Percentiles rank a stretch among this genome's conserved stretches.
Conservation (phyloP, 2,888 invertebrate genomes). For the Abrostola tripartita region DNA sequence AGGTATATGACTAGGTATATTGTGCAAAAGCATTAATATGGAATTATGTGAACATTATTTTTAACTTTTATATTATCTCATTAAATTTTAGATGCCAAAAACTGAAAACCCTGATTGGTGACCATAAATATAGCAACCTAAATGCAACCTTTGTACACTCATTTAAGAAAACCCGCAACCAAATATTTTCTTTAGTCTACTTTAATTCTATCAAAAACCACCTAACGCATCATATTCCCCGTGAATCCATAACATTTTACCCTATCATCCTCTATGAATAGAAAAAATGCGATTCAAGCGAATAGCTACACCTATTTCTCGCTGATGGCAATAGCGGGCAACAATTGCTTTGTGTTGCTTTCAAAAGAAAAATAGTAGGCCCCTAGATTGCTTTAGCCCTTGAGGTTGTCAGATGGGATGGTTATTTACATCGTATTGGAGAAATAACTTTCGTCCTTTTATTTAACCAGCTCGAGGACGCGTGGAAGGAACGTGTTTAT, state of each 20-base stretch:
- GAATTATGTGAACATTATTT: no score
- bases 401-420: slow-evolving; percentile 74
- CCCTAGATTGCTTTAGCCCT: slow-evolving; percentile 80
- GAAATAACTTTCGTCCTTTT: slow-evolving; percentile 68
- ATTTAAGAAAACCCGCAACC: background rate
- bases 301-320: slow-evolving; percentile 70
- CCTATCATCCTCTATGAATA: slow-evolving; percentile 59
- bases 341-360: slow-evolving; percentile 80
- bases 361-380: slow-evolving; percentile 77
- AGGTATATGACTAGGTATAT: no score
- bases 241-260: slow-evolving; percentile 40
- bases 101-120: no score
- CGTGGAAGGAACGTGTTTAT: slow-evolving; percentile 60
- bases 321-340: slow-evolving; percentile 75
- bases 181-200: background rate
- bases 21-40: no score
- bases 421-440: slow-evolving; percentile 78
- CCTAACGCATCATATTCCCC: slow-evolving; percentile 22
- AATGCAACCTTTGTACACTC: no score
- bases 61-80: no score
- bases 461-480: slow-evolving; percentile 62
- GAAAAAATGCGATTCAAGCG: slow-evolving; percentile 63
- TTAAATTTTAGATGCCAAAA: no score
- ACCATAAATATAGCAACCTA: no score
- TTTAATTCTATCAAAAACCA: slow-evolving; percentile 25